Evolutionary conservation across 2,113 vertebrate species (phyloP), one percentile per base, ranked within the genome.

Genomic region (Argyrosomus japonicus): DNA sequence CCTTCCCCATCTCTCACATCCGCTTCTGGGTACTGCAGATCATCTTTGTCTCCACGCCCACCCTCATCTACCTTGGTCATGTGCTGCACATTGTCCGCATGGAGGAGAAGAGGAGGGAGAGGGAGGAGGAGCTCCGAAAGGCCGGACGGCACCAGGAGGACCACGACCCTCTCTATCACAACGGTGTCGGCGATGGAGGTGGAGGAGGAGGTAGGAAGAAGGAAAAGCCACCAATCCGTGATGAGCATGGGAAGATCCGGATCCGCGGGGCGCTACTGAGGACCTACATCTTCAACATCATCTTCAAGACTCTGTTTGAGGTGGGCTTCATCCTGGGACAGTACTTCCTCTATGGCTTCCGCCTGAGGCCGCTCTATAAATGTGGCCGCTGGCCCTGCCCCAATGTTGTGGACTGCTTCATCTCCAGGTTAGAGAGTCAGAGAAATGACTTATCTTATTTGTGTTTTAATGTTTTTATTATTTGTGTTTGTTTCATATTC

Each of bases 1-100:
- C 97, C 90, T 99, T 99, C 93, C 97, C 97, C 74, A 99, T 99
- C 92, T 99, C 97, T 21, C 97, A 99, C 94, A 96, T 97, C 75
- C 97, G 97, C 91, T 99, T 98, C 96, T 99, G 97, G 97, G 97
- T 97, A 89, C 96, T 99, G 89, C 97, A 99, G 94, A 98, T 99
- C 91, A 98, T 99, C 94, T 98, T 97, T 21, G 97, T 99, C 60
- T 98, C 97, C 84, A 97, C 97, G 25, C 97, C 97, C 62, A 97
- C 97, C 8, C 96, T 99, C 85, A 97, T 98, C 92, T 99, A 99
- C 91, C 93, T 99, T 94, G 97, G 97, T 77, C 97, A 98, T 5
- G 97, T 98, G 88, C 94, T 98, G 87, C 97, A 98, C 92, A 95
- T 97, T 6, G 96, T 97, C 85, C 96, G 97, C 90, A 96, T 96